phyloP scores from a whole-genome alignment of 2,797 vertebrate species.

The Micrastur ruficollis region DNA sequence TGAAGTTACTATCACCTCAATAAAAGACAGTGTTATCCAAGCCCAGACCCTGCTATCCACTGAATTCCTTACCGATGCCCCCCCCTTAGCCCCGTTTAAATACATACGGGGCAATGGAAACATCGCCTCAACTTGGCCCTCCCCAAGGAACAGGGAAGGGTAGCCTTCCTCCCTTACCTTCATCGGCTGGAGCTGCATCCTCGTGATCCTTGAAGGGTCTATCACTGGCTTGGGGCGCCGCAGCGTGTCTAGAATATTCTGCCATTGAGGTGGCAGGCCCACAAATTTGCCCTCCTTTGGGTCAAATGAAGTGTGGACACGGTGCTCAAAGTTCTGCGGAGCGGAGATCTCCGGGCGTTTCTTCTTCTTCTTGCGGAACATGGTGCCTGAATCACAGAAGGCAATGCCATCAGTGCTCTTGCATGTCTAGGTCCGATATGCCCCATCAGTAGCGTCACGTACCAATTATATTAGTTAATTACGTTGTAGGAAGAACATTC shows the following conservation, averaged over 20 bases:
- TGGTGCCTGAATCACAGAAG: slow-evolving; percentile 68
- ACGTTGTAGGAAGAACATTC: not conserved
- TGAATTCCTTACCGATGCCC: not conserved
- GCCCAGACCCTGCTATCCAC: not conserved
- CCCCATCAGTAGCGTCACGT: rapidly evolving
- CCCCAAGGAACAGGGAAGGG: not conserved
- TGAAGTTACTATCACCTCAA: not conserved
- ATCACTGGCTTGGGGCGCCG: slow-evolving; percentile 94
- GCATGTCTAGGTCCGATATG: not conserved
- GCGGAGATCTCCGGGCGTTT: slow-evolving; percentile 97
- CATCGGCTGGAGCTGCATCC: slow-evolving; percentile 94
- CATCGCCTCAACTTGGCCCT: not conserved
- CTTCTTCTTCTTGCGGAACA: slow-evolving; percentile 99
- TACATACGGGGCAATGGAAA: not conserved
- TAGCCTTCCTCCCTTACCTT: slow-evolving; percentile 81
- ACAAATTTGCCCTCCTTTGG: slow-evolving; percentile 91
- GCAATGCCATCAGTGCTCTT: not conserved
- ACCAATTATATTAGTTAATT: not conserved
- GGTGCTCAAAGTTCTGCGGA: slow-evolving; percentile 96
- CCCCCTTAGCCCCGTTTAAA: not conserved
- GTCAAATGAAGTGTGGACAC: slow-evolving; percentile 96
- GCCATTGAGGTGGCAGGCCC: slow-evolving; percentile 96
- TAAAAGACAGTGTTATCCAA: not conserved
- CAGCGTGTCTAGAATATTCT: slow-evolving; percentile 93
- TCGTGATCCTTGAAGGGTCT: slow-evolving; percentile 94